Evolutionary conservation across 2,888 invertebrate genomes (phyloP), one percentile per base, ranked within the genome.

Genomic region (Pachymerium ferrugineum): DNA sequence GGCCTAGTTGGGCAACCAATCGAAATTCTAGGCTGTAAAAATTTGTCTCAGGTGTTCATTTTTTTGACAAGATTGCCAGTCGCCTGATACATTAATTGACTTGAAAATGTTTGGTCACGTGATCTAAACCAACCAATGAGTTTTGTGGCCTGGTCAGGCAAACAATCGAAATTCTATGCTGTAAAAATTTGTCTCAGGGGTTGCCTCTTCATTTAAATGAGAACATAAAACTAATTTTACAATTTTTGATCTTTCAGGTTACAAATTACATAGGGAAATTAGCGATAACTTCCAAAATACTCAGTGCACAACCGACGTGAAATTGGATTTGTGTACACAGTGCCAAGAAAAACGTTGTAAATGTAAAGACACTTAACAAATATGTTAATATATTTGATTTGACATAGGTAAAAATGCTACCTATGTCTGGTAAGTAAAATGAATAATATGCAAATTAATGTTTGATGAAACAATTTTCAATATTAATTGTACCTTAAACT

Each of bases 231-330:
- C 28, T 72, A 47, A 47, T 47, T 47, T n/a, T n/a, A n/a, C n/a
- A 3, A 25, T 29, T 71, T 71, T 38, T 72, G 16, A 4, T 1
- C n/a, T 70, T 35, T 10, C 70, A 70, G 70, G 70, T 70, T 10
- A 33, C 33, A 25, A 70, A 70, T 19, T 70, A 70, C 14, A 70
- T 70, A 31, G 70, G 70, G 12, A 70, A 70, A 70, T 14, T 70
- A 28, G 47, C 54, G 12, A 14, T 35, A n/a, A 33, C 70, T 70
- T 35, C 35, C 29, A 29, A 31, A 68, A 6, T 31, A 31, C 29
- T 31, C 68, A 68, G 31, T 68, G 30, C 68, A 16, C 29, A 68
- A 16, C 68, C 68, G 28, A 68, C 68, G 29, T 68, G 68, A 68
- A 14, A 68, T 25, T 67, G 8, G 28, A 54, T 22, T n/a, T 54